These are phyloP conservation scores for Cremastinae sp. DNA, from an alignment of 2,888 invertebrate genomes.

Conservation along the genomic window DNA sequence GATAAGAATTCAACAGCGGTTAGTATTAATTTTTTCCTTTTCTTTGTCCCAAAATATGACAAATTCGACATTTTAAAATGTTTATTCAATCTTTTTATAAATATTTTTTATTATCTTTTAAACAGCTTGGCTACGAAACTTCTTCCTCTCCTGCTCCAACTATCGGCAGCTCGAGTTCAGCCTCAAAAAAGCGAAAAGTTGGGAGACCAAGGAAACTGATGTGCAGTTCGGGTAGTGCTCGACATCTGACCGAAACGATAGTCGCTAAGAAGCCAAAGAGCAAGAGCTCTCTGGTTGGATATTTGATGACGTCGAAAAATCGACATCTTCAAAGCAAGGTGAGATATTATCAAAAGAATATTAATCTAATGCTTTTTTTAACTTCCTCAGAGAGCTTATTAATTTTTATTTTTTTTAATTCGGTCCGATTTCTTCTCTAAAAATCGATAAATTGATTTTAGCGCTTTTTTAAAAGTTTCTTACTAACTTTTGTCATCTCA, in stretches of 20 bases:
- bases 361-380: constrained; percentile 8
- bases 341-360: constrained; percentile 13
- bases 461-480: too few species aligned
- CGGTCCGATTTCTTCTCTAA: too few species aligned
- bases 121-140: constrained; percentile 70
- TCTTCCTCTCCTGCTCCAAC: constrained; percentile 71
- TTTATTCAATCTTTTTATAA: background rate
- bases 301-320: constrained; percentile 85
- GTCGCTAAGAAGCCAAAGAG: constrained; percentile 90
- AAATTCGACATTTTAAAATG: too few species aligned
- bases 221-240: constrained; percentile 81
- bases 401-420: too few species aligned
- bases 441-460: too few species aligned
- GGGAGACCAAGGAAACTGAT: constrained; percentile 89
- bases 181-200: constrained; percentile 90
- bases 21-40: constrained; percentile 16
- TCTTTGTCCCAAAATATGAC: constrained; percentile 36
- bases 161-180: constrained; percentile 70
- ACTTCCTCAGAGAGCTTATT: too few species aligned
- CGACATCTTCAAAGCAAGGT: constrained; percentile 81
- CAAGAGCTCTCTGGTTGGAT: constrained; percentile 85
- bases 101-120: background rate
- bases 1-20: constrained; percentile 68
- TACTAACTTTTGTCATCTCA: background rate
- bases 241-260: constrained; percentile 87